A percentile compares a stretch with the other conserved stretches of the same genome.
phyloP scores from a whole-genome alignment of 2,888 invertebrate genomes.

The Gymnocheta viridis region DNA sequence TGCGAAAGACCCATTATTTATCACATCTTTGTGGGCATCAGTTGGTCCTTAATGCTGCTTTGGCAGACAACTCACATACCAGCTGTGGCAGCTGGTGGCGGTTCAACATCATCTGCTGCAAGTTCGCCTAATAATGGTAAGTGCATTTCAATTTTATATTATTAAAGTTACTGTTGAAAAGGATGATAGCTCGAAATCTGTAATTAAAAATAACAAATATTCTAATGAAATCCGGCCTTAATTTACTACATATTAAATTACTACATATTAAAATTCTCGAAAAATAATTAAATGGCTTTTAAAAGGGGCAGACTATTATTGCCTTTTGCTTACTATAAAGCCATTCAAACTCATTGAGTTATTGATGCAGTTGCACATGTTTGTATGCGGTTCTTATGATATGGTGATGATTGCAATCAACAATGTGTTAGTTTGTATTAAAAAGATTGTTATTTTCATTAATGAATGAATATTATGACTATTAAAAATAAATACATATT shows the following conservation, averaged over 20 bases:
- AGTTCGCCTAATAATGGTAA: constrained; percentile 78
- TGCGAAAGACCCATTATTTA: constrained; percentile 2
- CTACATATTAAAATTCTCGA: neutral
- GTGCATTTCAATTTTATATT: constrained; percentile 57
- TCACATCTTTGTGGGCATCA: constrained; percentile 56
- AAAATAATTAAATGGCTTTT: neutral
- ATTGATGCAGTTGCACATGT: constrained; percentile 22
- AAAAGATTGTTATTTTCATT: constrained; percentile 12
- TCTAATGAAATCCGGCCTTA: too few relatives aligned
- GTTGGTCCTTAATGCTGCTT: constrained; percentile 32
- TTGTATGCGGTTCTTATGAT: constrained; percentile 31
- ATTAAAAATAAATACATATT: neutral
- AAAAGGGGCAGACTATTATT: neutral
- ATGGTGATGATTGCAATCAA: constrained; percentile 40
- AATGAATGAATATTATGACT: constrained; percentile 26
- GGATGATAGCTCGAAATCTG: too few relatives aligned
- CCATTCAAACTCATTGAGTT: constrained; percentile 13
- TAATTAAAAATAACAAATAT: too few relatives aligned
- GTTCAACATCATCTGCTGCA: constrained; percentile 49
- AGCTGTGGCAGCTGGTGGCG: constrained; percentile 68
- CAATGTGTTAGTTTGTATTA: neutral
- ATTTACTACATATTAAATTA: neutral
- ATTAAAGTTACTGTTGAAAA: neutral
- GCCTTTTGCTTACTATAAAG: neutral
- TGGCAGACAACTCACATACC: constrained; percentile 40